These are phyloP conservation scores for Mellilla xanthometata DNA, from an alignment of 2,888 invertebrate species.

Conservation along the genomic window DNA sequence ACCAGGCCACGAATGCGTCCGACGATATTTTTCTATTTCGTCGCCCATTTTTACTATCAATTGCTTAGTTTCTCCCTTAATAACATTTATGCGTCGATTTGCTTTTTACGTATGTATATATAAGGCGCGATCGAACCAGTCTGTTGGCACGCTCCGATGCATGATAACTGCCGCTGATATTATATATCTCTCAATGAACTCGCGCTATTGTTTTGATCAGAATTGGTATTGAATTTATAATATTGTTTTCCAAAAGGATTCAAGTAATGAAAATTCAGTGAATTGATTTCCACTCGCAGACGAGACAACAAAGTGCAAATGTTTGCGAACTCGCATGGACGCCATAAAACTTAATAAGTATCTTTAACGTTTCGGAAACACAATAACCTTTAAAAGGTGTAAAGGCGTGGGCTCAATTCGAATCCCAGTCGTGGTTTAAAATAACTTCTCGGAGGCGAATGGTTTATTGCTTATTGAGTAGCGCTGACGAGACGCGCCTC, in stretches of 20 bases:
- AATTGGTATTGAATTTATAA: not conserved
- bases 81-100: conserved; percentile 64
- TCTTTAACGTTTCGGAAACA: conserved; percentile 70
- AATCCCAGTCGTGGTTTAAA: conserved; percentile 69
- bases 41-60: conserved; percentile 79
- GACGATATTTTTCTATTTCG: conserved; percentile 80
- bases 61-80: conserved; percentile 79
- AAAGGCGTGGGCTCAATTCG: conserved; percentile 72
- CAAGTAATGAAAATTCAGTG: conserved; percentile 1
- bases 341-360: conserved; percentile 34
- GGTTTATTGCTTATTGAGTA: conserved; percentile 82
- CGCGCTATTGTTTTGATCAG: not conserved
- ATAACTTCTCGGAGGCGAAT: conserved; percentile 79
- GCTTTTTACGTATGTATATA: conserved; percentile 36
- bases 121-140: conserved; percentile 28
- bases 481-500: conserved; percentile 75
- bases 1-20: conserved; percentile 78
- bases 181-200: not conserved
- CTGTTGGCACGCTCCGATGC: conserved; percentile 31
- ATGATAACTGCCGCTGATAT: conserved; percentile 19
- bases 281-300: conserved; percentile 3
- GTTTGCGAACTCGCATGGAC: conserved; percentile 26
- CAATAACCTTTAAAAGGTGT: conserved; percentile 81
- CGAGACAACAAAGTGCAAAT: conserved; percentile 36
- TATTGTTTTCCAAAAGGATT: not conserved